Base-by-base conservation (phyloP, 1,140 invertebrate genomes). In the Drosophila nigrodunni region DNA sequence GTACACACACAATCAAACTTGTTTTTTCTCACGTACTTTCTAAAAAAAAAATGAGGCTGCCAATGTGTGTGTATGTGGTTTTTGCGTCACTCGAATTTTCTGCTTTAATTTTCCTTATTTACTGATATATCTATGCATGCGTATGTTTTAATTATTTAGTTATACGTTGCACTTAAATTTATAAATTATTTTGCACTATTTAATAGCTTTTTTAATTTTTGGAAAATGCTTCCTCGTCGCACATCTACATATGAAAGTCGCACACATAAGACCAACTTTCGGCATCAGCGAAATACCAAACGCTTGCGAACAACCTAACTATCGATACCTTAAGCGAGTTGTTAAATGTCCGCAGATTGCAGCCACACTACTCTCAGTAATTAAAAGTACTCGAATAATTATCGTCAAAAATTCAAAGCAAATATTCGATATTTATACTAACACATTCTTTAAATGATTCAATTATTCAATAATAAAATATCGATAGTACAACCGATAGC, bases 11-110 rank as follows among this genome's bases (percentile, higher is more conserved):
- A 78, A 44, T 30, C 71, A 70, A 74, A 76, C 80, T 64, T 71
- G 81, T 76, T 65, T 62, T 89, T 89, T 75, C 85, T 79, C 71
- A 57, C 85, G 85, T 79, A 88, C 78, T 88, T 89, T 89, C 71
- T 82, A 74, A 77, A 77, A 70, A 73, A 75, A 73, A 77, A 74
- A 68, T 73, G 49, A 66, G 70, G 62, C 55, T 77, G 64, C 60
- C 44, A 60, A 39, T 74, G 37, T 77, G 44, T 68, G 15, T 61
- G 43, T 68, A 13, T 74, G 58, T 77, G 62, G 37, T 74, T 74
- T 77, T 77, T 77, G 75, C 75, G 75, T 77, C 75, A 79, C 78
- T 73, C 54, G 60, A 47, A 54, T 61, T 69, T 69, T 43, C 37
- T 64, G 35, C 57, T 55, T 65, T 2, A 55, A 64, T 55, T 44